These are phyloP conservation scores for Catharus ustulatus DNA, from an alignment of 2,797 vertebrate genomes.

Conservation along the genomic window DNA sequence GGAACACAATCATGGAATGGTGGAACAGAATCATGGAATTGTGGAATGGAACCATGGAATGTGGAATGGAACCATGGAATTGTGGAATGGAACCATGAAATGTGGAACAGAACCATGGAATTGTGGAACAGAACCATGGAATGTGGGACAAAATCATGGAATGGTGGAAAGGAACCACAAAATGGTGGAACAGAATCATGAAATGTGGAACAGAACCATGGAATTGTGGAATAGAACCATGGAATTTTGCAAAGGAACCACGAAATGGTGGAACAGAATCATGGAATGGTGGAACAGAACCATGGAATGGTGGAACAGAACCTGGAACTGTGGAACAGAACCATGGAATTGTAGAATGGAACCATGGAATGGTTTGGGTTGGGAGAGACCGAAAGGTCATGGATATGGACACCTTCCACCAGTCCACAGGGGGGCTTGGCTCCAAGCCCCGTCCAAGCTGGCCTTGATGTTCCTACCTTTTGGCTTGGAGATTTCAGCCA, in stretches of 20 bases:
- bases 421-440: background rate
- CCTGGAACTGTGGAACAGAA: background rate
- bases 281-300: background rate
- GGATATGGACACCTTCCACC: background rate
- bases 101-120: background rate
- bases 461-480: background rate
- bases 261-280: background rate
- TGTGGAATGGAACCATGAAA: too few species aligned
- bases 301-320: background rate
- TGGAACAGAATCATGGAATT: background rate
- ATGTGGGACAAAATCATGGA: background rate
- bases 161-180: accelerated
- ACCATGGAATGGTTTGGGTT: background rate
- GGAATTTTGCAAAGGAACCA: background rate
- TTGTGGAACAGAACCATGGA: background rate
- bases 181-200: background rate
- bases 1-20: background rate
- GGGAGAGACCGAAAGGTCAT: background rate
- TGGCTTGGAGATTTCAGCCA: background rate
- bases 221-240: background rate
- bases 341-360: background rate
- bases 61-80: too few species aligned
- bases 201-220: background rate
- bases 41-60: background rate
- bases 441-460: background rate